Base-by-base conservation (phyloP, 30 jellyfish, hydroid and myxozoan genomes). In the Nemopilema nomurai region DNA sequence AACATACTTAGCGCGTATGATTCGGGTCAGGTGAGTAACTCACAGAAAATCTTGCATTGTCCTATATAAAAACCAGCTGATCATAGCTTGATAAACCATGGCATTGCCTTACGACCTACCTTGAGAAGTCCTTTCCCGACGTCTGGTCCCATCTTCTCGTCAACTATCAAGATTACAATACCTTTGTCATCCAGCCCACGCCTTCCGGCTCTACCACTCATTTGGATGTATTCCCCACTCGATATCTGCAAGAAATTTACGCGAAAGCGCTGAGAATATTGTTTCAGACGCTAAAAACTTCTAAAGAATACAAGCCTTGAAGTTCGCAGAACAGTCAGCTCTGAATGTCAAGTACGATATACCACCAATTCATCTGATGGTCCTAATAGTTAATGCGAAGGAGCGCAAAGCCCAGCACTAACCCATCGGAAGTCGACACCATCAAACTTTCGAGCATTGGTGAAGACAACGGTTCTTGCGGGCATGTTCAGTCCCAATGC, bases 121-220 rank as follows among this genome's bases (percentile, higher is more conserved):
- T 96, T 91, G 1, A 96, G 69, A 16, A 96, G 86, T 0, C 96
- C 91, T 69, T 91, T 91, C 31, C 98, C 99, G 28, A 90, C 98
- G 53, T 87, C 96, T 18, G 98, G 98, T 19, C 93, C 98, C 87
- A 96, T 75, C 67, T 91, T 91, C 57, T 91, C 98, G 78, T 96
- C 99, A 8, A 89, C 97, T 24, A 96, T 91, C 83, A 96, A 33
- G 30, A 96, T 91, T 31, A 91, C 98, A 28, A 91, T 96, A 1
- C 99, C 99, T 49, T 93, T 94, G 21, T 96, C 99, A 57, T 96
- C 99, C 51, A 96, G 87, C 8, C 99, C 99, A 77, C 99, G 97
- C 57, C 99, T 87, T 0, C 99, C 99, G 68, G 99, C 99, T 77
- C 99, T 67, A 23, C 99, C 99, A 66, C 99, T 96, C 99, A 96